Conservation (phyloP, 2,797 vertebrate genomes). For the Trachops cirrhosus region DNA sequence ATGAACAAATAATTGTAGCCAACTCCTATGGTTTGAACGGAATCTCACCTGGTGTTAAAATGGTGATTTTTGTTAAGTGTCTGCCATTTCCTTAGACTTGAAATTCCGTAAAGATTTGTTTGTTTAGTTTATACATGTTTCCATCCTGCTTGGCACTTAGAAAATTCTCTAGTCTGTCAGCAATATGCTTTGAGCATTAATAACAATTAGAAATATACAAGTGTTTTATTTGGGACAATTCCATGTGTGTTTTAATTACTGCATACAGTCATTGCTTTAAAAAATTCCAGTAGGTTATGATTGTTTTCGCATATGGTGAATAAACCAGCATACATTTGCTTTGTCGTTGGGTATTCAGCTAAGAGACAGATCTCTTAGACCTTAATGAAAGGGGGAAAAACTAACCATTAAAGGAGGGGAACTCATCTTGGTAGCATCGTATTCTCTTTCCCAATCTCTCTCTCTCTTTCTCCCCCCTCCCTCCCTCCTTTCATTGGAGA, state of each 20-base stretch:
- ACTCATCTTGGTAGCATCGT: background rate
- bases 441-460: background rate
- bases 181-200: background rate
- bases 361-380: background rate
- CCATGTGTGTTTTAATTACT: background rate
- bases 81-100: background rate
- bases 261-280: background rate
- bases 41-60: background rate
- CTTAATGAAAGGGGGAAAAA: background rate
- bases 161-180: background rate
- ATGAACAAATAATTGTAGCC: background rate
- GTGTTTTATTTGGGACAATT: background rate
- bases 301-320: background rate
- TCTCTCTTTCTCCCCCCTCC: background rate
- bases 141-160: background rate
- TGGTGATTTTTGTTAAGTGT: background rate
- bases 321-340: background rate
- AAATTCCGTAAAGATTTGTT: background rate
- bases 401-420: background rate
- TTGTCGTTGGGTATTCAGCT: background rate
- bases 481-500: background rate
- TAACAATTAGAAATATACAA: background rate
- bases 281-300: background rate
- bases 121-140: background rate
- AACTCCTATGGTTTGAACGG: background rate